Evolutionary conservation across 2,888 invertebrate species (phyloP), one percentile per base, ranked within the genome.

Genomic region (Synergus itoensis): DNA sequence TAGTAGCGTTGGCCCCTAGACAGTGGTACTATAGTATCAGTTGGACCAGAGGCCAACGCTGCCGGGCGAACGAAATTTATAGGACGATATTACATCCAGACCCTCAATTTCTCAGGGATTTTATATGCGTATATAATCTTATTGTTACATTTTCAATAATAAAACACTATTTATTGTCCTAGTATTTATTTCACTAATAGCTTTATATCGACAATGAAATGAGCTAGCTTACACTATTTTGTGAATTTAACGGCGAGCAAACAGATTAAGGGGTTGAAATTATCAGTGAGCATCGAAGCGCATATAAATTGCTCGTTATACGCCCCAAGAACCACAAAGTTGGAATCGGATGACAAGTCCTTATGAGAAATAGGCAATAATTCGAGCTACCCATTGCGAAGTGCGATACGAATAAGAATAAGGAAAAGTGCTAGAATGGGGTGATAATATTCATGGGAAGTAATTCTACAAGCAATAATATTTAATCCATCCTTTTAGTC

Each of bases 261-360:
- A 57, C 18, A 57, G 57, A 57, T 57, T 18, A 57, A 9, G 57
- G 9, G 18, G n/a, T 57, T 57, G 57, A 18, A 57, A 18, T 57
- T 57, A 18, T 57, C 57, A 16, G 18, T 1, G 57, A 57, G 18
- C 18, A 57, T 57, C 18, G 57, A 18, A 57, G 57, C 18, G 57
- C 57, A 57, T 57, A 57, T 57, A 57, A 57, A 53, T 53, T n/a
- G 53, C 53, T 53, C 8, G n/a, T 53, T 53, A 53, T 53, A n/a
- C n/a, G 53, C 53, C 16, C n/a, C n/a, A n/a, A n/a, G 7, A n/a
- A 53, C n/a, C 7, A 53, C n/a, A n/a, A 48, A 48, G 48, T 16
- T 48, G 48, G 16, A 16, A 48, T 48, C 48, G 48, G 48, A 48
- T 48, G 48, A 48, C 48, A 48, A 48, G 48, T 48, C 28, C 28